A percentile compares a stretch with the other conserved stretches of the same genome.
phyloP scores from a whole-genome alignment of 1,140 invertebrate genomes.

The Heliconius eleuchia region DNA sequence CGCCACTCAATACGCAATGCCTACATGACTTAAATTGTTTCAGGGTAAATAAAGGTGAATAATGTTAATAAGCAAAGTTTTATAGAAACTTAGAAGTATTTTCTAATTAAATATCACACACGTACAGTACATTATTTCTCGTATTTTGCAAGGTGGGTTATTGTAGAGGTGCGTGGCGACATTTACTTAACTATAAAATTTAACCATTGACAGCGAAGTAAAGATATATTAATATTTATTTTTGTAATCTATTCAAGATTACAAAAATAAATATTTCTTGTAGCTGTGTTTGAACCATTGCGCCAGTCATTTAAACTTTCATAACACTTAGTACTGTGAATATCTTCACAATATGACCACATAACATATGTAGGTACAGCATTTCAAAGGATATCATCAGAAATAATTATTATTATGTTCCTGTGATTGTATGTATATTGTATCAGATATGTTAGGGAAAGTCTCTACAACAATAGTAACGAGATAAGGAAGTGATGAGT shows the following conservation, averaged over 20 bases:
- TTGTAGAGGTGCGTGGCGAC: too few species aligned
- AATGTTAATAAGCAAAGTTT: too few species aligned
- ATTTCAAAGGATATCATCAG: background rate
- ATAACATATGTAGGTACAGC: background rate
- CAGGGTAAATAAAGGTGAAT: too few species aligned
- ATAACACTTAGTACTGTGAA: background rate
- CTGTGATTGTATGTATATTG: constrained; percentile 39
- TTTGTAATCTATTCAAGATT: background rate
- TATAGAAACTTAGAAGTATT: too few species aligned
- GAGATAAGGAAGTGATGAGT: constrained; percentile 1
- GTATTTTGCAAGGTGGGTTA: too few species aligned
- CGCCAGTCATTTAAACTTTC: background rate
- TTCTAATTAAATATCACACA: too few species aligned
- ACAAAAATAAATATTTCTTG: background rate
- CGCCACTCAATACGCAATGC: too few species aligned
- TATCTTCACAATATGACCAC: background rate
- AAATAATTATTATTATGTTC: constrained; percentile 18
- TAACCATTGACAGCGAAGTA: background rate
- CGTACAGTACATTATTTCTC: too few species aligned
- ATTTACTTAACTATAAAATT: too few species aligned
- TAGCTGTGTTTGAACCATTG: background rate
- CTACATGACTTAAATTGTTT: too few species aligned
- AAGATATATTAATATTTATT: background rate
- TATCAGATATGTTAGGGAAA: constrained; percentile 36
- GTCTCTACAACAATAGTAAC: constrained; percentile 33